phyloP scores from a whole-genome alignment of 2,113 vertebrate species.

The Illadopsis cleaveri region DNA sequence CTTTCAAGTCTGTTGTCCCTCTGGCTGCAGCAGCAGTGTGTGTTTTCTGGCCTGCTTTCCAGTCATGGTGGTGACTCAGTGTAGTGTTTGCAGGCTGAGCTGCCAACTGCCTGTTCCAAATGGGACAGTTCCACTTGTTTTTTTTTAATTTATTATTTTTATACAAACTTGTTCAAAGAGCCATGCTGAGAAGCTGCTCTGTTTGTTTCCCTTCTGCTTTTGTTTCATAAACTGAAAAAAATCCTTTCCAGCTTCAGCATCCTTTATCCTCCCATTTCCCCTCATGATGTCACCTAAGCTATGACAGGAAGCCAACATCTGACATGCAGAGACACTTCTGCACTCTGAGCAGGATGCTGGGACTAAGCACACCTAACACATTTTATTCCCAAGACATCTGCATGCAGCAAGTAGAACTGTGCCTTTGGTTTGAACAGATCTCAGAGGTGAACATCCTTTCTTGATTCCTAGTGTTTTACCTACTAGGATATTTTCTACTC shows the following conservation, averaged over 20 bases:
- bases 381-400: conserved; percentile 43
- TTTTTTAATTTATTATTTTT: conserved; percentile 41
- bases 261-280: conserved; percentile 67
- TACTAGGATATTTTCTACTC: not conserved
- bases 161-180: conserved; percentile 40
- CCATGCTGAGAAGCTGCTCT: conserved; percentile 49
- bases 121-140: conserved; percentile 17
- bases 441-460: not conserved
- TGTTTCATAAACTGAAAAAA: conserved; percentile 64
- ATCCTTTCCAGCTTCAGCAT: conserved; percentile 49
- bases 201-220: conserved; percentile 66
- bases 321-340: conserved; percentile 49
- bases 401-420: not conserved
- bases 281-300: conserved; percentile 60
- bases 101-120: conserved; percentile 35
- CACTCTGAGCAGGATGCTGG: conserved; percentile 59
- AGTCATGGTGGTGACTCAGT: conserved; percentile 31
- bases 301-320: conserved; percentile 55
- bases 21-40: conserved; percentile 18
- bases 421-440: not conserved
- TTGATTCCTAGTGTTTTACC: not conserved
- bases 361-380: conserved; percentile 7
- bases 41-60: conserved; percentile 46
- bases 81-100: conserved; percentile 30
- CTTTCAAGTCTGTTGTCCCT: not conserved